phyloP scores from a whole-genome alignment of 2,797 vertebrate genomes.

The Rousettus madagascariensis region DNA sequence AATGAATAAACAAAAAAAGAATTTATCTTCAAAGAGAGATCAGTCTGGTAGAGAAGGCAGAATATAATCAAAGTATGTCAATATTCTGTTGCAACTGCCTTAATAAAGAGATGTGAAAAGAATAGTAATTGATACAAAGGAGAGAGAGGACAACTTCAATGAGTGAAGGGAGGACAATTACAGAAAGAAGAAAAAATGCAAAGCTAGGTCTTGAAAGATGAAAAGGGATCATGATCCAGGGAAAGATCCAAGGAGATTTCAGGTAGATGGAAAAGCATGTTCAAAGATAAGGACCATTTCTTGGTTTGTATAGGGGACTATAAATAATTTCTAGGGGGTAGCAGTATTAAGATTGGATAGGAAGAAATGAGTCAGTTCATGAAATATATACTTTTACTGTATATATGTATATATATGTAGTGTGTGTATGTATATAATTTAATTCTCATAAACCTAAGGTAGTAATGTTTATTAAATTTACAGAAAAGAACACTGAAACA shows the following conservation, averaged over 20 bases:
- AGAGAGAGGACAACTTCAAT: neutral
- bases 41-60: neutral
- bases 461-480: slow-evolving; percentile 14
- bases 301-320: neutral
- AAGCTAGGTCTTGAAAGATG: neutral
- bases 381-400: neutral
- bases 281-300: neutral
- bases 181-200: neutral
- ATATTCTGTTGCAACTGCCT: neutral
- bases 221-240: neutral
- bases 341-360: neutral
- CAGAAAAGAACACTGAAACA: neutral
- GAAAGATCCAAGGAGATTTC: neutral
- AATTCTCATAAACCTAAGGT: neutral
- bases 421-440: neutral
- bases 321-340: neutral
- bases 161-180: neutral
- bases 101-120: slow-evolving; percentile 9
- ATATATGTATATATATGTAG: neutral
- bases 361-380: neutral
- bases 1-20: neutral
- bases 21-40: neutral
- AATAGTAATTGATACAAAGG: neutral
- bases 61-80: slow-evolving; percentile 32
- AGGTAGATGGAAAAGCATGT: neutral